Conservation (phyloP, 2,113 vertebrate genomes). For the Sardina pilchardus region DNA sequence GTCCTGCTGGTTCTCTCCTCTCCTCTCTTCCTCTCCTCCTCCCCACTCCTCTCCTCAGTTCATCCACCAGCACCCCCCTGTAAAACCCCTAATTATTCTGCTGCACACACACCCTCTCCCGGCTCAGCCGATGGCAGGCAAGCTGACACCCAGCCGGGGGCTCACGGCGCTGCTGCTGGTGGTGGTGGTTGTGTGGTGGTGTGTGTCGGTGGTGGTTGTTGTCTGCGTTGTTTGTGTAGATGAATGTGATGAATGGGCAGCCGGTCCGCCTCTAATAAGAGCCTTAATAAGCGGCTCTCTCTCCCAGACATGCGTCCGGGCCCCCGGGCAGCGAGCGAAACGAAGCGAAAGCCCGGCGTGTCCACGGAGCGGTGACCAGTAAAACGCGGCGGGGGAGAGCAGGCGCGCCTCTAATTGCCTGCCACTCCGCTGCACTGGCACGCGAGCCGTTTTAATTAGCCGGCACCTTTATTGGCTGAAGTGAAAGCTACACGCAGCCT, state of each 20-base stretch:
- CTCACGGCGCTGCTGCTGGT: neutral
- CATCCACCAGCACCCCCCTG: no score
- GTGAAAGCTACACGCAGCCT: neutral
- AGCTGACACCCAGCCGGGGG: no score
- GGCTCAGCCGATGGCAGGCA: no score
- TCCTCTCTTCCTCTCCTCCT: neutral
- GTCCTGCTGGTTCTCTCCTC: no score
- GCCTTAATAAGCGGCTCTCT: neutral
- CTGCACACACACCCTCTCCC: no score
- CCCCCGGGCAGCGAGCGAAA: neutral
- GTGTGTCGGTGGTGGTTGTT: neutral
- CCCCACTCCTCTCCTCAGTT: neutral
- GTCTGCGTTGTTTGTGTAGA: neutral
- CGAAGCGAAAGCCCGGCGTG: no score
- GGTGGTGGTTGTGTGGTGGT: neutral
- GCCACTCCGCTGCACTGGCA: no score
- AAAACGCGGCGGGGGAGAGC: no score
- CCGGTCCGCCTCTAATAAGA: neutral
- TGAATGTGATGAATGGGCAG: conserved; percentile 6
- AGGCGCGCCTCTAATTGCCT: no score
- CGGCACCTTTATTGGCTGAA: neutral
- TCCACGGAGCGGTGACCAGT: no score
- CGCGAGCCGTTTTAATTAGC: neutral
- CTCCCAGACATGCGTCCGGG: neutral
- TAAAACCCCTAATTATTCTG: no score